Evolutionary conservation across 2,113 vertebrate species (phyloP), one percentile per base, ranked within the genome.

Genomic region (Hepsetus odoe): DNA sequence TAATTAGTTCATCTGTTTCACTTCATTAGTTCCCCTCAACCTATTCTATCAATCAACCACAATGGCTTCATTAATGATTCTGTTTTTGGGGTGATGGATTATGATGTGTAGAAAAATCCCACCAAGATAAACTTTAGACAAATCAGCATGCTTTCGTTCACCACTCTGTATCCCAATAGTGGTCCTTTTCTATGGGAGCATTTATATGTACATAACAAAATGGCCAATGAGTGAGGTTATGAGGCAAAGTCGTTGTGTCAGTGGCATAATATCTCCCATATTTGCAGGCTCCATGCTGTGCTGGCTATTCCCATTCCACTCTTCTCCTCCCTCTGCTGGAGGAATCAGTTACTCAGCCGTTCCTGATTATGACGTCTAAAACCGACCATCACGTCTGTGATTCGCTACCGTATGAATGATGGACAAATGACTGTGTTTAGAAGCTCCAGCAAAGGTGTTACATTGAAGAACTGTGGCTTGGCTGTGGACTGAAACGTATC

Each of bases 291-390:
- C 92, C 0, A 80, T 94, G 22, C 86, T 94, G 12, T 92, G 89
- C 80, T 95, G 94, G 94, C 87, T 95, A 9, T 92, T 94, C 35
- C 94, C 94, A 0, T 90, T 94, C 44, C 91, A 93, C 87, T 89
- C 91, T 76, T 90, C 78, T 69, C 88, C 92, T 5, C 92, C 94
- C 0, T 81, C 91, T 0, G 83, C 88, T 0, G 90, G 90, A 0
- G 92, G 93, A 24, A 89, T 94, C 55, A 86, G 65, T 64, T 95
- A 95, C 90, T 91, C 91, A 10, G 91, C 93, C 62, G 85, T 95
- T 76, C 94, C 94, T 7, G 90, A 94, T 90, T 94, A 95, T 1
- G 88, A 95, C 0, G 91, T 94, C 67, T 94, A 89, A 92, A 55
- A 24, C 30, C 30, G 20, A 58, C 30, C 42, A n/a, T 40, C 35